These are phyloP conservation scores for Hipparchia semele DNA, from an alignment of 2,888 invertebrate genomes.

Conservation along the genomic window DNA sequence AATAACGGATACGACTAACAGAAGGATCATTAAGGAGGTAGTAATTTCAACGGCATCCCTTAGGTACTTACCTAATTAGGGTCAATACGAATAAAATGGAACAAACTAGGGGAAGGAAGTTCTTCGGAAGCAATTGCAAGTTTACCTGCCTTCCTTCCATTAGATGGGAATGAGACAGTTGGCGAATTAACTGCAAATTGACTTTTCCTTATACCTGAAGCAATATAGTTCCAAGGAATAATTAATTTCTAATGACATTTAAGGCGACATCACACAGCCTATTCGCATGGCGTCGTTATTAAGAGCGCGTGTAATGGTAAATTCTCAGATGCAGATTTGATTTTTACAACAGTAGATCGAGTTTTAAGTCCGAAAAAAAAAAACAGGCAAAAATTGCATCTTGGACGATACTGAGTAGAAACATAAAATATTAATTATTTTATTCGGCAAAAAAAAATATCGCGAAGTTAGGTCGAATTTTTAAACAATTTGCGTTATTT, in stretches of 20 bases:
- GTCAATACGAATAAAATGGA: constrained; percentile 19
- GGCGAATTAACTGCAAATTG: constrained; percentile 29
- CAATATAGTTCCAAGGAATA: constrained; percentile 23
- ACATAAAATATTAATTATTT: too few relatives aligned
- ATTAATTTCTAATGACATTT: neutral
- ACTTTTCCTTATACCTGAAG: constrained; percentile 23
- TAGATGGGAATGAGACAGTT: constrained; percentile 32
- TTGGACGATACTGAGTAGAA: too few relatives aligned
- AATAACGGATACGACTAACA: too few relatives aligned
- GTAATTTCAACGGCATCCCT: neutral
- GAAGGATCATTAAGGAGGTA: too few relatives aligned
- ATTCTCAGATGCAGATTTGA: too few relatives aligned
- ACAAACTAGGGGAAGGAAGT: constrained; percentile 25
- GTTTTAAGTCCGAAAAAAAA: too few relatives aligned
- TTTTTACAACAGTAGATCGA: too few relatives aligned
- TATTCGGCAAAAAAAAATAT: too few relatives aligned
- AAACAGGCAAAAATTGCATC: too few relatives aligned
- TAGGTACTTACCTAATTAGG: neutral
- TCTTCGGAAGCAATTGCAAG: constrained; percentile 26
- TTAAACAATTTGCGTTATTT: neutral
- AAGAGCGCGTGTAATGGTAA: neutral
- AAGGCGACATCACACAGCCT: neutral
- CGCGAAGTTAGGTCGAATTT: too few relatives aligned
- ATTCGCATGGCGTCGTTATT: neutral
- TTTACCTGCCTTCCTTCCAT: constrained; percentile 24